Evolutionary conservation across 1,140 invertebrate species (phyloP).

Genomic region (Philotrypesis tridentata): DNA sequence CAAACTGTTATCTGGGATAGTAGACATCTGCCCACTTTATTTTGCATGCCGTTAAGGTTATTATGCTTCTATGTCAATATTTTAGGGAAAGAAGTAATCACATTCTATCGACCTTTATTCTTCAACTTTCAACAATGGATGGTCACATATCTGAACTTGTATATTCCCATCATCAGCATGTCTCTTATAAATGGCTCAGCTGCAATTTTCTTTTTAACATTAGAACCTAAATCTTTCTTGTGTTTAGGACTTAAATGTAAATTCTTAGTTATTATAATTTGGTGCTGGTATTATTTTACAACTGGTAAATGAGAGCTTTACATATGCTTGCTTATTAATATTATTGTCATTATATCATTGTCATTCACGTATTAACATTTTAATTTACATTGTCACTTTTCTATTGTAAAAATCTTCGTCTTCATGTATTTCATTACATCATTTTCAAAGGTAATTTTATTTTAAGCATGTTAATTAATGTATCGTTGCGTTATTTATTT

Average conservation of each 20-base stretch:
- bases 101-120: slow-evolving; percentile 64
- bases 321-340: slow-evolving; percentile 39
- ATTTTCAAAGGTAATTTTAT: slow-evolving; percentile 20
- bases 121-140: slow-evolving; percentile 59
- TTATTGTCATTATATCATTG: slow-evolving; percentile 9
- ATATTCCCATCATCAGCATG: slow-evolving; percentile 67
- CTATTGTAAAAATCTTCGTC: not conserved
- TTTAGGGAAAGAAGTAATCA: slow-evolving; percentile 72
- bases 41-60: slow-evolving; percentile 65
- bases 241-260: not conserved
- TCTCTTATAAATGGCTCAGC: slow-evolving; percentile 52
- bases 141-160: slow-evolving; percentile 58
- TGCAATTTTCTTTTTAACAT: not conserved
- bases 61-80: slow-evolving; percentile 67
- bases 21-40: slow-evolving; percentile 32
- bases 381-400: not conserved
- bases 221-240: not conserved
- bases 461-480: slow-evolving; percentile 43
- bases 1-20: not conserved
- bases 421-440: slow-evolving; percentile 7
- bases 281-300: slow-evolving; percentile 34
- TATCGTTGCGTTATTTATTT: no score
- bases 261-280: slow-evolving; percentile 21
- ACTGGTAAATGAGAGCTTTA: slow-evolving; percentile 21
- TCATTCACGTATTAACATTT: not conserved